These are phyloP conservation scores for Pteropus alecto DNA, from an alignment of 2,113 vertebrate species.

Conservation along the genomic window DNA sequence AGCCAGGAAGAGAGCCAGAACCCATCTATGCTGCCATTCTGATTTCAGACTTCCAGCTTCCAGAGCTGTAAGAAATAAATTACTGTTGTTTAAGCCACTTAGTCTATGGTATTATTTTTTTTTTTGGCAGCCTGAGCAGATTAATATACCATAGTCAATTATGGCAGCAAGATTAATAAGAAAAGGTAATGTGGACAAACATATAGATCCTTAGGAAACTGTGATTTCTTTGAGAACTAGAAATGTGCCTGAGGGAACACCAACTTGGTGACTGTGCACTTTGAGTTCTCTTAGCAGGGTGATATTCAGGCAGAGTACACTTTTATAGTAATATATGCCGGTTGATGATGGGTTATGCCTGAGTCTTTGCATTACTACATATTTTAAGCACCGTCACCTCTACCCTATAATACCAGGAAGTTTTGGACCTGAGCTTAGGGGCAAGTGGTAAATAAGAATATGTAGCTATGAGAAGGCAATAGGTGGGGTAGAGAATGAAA, in stretches of 20 bases:
- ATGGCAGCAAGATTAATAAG: background rate
- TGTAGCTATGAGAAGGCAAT: background rate
- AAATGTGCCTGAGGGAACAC: background rate
- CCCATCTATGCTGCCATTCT: accelerated
- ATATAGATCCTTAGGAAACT: background rate
- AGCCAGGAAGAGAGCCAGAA: background rate
- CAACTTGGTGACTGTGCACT: background rate
- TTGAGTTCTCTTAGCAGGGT: background rate
- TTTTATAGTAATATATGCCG: background rate
- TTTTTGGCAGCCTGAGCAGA: background rate
- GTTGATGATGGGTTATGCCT: background rate
- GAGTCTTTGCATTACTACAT: background rate
- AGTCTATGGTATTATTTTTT: background rate
- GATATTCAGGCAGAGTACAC: background rate
- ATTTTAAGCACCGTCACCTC: background rate
- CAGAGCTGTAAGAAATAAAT: background rate
- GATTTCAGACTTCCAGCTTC: background rate
- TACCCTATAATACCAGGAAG: background rate
- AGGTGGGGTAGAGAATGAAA: background rate
- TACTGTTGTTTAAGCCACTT: background rate
- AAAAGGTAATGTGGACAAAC: background rate
- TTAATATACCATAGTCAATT: background rate
- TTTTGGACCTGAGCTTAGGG: background rate
- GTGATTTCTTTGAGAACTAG: background rate
- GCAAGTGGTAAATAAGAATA: background rate